phyloP scores from a whole-genome alignment of 2,113 vertebrate genomes.

The Gymnobelideus leadbeateri region DNA sequence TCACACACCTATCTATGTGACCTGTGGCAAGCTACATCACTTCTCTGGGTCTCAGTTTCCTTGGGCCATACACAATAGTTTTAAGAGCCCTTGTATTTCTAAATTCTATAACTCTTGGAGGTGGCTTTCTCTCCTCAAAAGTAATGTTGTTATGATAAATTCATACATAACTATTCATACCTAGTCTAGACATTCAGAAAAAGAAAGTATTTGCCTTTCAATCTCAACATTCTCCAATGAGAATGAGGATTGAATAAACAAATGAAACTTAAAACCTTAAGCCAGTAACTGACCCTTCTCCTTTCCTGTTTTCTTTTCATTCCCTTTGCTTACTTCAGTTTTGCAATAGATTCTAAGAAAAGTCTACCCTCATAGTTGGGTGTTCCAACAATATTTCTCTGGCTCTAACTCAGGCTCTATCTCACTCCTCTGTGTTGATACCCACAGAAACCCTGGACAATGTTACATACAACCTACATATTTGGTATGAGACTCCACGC shows the following conservation, averaged over 20 bases:
- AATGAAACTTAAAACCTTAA: not conserved
- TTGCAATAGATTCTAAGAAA: not conserved
- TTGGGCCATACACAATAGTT: not conserved
- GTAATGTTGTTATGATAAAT: not conserved
- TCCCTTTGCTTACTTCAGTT: not conserved
- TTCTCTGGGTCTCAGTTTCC: not conserved
- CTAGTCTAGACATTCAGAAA: not conserved
- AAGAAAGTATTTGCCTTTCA: not conserved
- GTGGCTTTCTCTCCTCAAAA: not conserved
- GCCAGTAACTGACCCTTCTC: not conserved
- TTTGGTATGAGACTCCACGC: not conserved
- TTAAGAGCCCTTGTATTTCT: not conserved
- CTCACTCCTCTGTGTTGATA: not conserved
- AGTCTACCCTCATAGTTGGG: not conserved
- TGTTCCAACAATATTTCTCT: not conserved
- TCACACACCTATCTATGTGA: not conserved
- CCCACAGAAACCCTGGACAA: not conserved
- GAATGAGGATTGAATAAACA: not conserved
- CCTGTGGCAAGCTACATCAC: not conserved
- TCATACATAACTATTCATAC: not conserved
- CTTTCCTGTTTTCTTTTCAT: not conserved
- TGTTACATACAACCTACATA: not conserved
- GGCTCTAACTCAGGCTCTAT: not conserved
- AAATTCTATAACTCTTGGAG: not conserved
- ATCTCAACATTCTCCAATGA: not conserved